phyloP scores from a whole-genome alignment of 2,888 invertebrate genomes.

The Tromatobia lineatoria region DNA sequence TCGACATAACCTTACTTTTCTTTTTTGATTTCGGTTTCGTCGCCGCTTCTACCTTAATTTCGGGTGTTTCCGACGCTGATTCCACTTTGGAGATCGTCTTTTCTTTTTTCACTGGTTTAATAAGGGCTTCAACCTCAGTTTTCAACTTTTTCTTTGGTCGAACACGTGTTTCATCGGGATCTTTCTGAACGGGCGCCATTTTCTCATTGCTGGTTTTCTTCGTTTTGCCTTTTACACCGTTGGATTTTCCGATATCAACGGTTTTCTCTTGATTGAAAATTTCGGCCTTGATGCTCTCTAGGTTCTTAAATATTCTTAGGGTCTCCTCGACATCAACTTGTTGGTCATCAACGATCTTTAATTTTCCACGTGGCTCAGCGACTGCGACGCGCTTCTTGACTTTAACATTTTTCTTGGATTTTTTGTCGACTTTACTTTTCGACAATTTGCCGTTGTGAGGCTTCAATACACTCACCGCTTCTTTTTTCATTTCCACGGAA shows the following conservation, averaged over 20 bases:
- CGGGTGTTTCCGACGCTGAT: conserved; percentile 44
- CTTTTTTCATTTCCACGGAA: conserved; percentile 55
- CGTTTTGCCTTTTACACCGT: not conserved
- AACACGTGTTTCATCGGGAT: conserved; percentile 47
- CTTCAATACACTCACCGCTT: conserved; percentile 53
- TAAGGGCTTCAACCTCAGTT: not conserved
- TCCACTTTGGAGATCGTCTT: conserved; percentile 40
- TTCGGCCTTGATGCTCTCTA: not conserved
- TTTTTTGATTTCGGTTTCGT: conserved; percentile 10
- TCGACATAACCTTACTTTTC: conserved; percentile 31
- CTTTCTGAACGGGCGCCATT: conserved; percentile 35
- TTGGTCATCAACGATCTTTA: not conserved
- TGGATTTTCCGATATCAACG: not conserved
- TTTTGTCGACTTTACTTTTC: conserved; percentile 20
- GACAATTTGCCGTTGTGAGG: conserved; percentile 18
- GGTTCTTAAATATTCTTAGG: not conserved
- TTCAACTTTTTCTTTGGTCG: conserved; percentile 22
- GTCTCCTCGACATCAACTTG: conserved; percentile 6
- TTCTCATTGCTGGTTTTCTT: conserved; percentile 30
- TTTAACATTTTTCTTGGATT: not conserved
- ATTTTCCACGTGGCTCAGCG: conserved; percentile 28
- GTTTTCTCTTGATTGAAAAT: not conserved
- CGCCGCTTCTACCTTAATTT: conserved; percentile 9
- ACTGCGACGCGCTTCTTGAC: conserved; percentile 6
- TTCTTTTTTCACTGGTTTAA: conserved; percentile 46